Evolutionary conservation across 2,797 vertebrate species (phyloP).

Genomic region (Chaunax sp.): DNA sequence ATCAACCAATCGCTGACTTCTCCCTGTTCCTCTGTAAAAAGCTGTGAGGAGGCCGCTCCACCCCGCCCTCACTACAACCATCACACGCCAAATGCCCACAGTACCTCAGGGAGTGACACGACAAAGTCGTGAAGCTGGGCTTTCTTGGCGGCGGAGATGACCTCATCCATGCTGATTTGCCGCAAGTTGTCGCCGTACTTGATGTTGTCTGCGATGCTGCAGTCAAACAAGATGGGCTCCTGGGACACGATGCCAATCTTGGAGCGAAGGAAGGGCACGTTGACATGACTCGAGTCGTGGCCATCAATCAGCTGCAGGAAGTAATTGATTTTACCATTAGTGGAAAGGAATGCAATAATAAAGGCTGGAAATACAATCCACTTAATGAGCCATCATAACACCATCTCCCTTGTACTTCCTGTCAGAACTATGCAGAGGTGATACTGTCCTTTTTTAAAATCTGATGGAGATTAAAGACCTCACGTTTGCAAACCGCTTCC

Average conservation of each 20-base stretch:
- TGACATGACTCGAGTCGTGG: conserved; percentile 74
- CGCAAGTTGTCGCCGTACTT: conserved; percentile 87
- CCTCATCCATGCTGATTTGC: conserved; percentile 82
- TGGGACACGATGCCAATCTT: conserved; percentile 90
- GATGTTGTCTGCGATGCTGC: conserved; percentile 88
- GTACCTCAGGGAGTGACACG: conserved; percentile 86
- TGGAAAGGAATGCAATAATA: conserved; percentile 41
- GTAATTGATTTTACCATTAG: conserved; percentile 64
- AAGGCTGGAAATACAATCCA: conserved; percentile 50
- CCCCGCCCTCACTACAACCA: background rate
- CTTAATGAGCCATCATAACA: conserved; percentile 63
- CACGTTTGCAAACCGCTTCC: conserved; percentile 64
- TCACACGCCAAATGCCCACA: background rate
- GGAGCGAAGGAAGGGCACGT: conserved; percentile 86
- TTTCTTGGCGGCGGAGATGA: conserved; percentile 84
- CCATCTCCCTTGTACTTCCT: conserved; percentile 46
- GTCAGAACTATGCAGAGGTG: conserved; percentile 53
- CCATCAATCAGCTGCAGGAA: conserved; percentile 85
- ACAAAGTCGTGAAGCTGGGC: conserved; percentile 89
- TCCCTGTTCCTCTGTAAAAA: background rate
- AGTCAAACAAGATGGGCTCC: conserved; percentile 89
- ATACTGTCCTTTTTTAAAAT: conserved; percentile 56
- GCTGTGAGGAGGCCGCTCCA: no score
- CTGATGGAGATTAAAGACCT: conserved; percentile 43
- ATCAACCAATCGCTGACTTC: no score